These are phyloP conservation scores for silkworm (Bombyx mori) DNA, from an alignment of 1,140 invertebrate genomes.

Conservation along the genomic window ASM3026992v2 NC_085128.1:2346501-2347000, in stretches of 20 bases:
- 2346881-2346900: too few relatives aligned
- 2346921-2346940: too few relatives aligned
- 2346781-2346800: too few relatives aligned
- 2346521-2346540: conserved; percentile 79
- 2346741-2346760: too few relatives aligned
- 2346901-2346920: too few relatives aligned
- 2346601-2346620: conserved; percentile 90
- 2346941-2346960: too few relatives aligned
- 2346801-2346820: too few relatives aligned
- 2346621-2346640: conserved; percentile 82
- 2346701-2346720: conserved; percentile 90
- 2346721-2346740: conserved; percentile 90
- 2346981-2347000: conserved; percentile 96
- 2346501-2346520: too few relatives aligned
- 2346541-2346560: conserved; percentile 90
- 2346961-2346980: conserved; percentile 6
- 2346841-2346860: too few relatives aligned
- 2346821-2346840: too few relatives aligned
- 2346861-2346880: too few relatives aligned
- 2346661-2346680: conserved; percentile 94
- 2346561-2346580: conserved; percentile 96
- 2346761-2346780: too few relatives aligned
- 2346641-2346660: conserved; percentile 93
- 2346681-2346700: conserved; percentile 95
- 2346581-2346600: conserved; percentile 97